Evolutionary conservation across 2,797 vertebrate species (phyloP).

Genomic region (Monodelphis domestica): DNA sequence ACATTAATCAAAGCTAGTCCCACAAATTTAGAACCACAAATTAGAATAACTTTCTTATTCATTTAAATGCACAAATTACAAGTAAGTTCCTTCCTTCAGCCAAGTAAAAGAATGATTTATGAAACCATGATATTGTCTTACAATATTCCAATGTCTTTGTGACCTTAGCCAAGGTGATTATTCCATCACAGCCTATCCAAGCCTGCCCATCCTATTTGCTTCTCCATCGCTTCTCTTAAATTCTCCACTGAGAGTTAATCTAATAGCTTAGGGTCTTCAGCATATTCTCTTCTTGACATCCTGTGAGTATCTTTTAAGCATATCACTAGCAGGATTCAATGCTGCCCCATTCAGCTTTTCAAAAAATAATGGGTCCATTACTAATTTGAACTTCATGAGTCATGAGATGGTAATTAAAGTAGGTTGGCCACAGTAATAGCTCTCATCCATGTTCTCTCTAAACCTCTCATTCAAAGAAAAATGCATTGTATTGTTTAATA

Average conservation of each 20-base stretch:
- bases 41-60: not conserved
- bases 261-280: not conserved
- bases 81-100: not conserved
- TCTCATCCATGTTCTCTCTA: not conserved
- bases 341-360: slow-evolving; percentile 27
- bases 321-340: not conserved
- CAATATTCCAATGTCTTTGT: not conserved
- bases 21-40: slow-evolving; percentile 12
- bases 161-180: not conserved
- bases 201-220: not conserved
- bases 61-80: slow-evolving; percentile 5
- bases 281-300: not conserved
- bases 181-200: not conserved
- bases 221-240: not conserved
- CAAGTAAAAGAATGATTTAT: not conserved
- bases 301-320: not conserved
- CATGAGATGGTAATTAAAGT: slow-evolving; percentile 28
- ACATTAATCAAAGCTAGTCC: slow-evolving; percentile 24
- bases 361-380: slow-evolving; percentile 1
- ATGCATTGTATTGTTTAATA: slow-evolving; percentile 40
- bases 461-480: slow-evolving; percentile 16
- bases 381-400: slow-evolving; percentile 10
- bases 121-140: not conserved
- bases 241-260: not conserved
- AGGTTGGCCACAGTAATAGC: not conserved